Evolutionary conservation across 2,888 invertebrate species (phyloP).

Genomic region (Philonicus albiceps): DNA sequence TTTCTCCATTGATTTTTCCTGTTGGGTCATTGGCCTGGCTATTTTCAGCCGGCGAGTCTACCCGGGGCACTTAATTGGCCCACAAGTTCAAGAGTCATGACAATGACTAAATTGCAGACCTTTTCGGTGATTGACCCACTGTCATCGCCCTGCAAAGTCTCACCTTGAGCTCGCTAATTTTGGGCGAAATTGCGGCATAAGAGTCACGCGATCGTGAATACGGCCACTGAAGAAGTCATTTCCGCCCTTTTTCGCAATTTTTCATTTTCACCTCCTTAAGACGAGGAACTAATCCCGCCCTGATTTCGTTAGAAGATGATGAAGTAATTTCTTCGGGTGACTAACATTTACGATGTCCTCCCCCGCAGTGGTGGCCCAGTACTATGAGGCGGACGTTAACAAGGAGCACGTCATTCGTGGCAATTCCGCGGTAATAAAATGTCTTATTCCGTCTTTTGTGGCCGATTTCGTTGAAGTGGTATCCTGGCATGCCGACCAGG

Average conservation of each 20-base stretch:
- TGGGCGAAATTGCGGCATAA: background rate
- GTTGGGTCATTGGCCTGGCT: background rate
- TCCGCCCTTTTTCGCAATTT: background rate
- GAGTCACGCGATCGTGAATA: constrained; percentile 21
- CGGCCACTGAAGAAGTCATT: background rate
- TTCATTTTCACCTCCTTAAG: background rate
- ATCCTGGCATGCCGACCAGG: constrained; percentile 81
- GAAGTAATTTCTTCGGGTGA: background rate
- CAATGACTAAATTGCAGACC: background rate
- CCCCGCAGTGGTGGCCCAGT: constrained; percentile 76
- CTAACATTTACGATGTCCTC: background rate
- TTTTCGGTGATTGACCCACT: constrained; percentile 6
- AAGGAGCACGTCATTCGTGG: constrained; percentile 85
- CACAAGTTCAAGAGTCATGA: background rate
- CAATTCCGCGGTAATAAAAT: constrained; percentile 81
- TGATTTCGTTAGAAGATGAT: background rate
- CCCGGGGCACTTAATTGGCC: background rate
- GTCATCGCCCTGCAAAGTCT: background rate
- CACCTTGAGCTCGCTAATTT: constrained; percentile 1
- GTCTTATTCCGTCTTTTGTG: constrained; percentile 86
- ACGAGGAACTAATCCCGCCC: background rate
- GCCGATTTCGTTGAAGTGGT: constrained; percentile 84
- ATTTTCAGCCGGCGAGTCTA: background rate
- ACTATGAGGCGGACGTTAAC: constrained; percentile 83
- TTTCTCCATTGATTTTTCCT: background rate